A percentile compares a stretch with the other conserved stretches of the same genome.
Conservation (phyloP, 2,113 vertebrate genomes). For the Nothocercus julius region DNA sequence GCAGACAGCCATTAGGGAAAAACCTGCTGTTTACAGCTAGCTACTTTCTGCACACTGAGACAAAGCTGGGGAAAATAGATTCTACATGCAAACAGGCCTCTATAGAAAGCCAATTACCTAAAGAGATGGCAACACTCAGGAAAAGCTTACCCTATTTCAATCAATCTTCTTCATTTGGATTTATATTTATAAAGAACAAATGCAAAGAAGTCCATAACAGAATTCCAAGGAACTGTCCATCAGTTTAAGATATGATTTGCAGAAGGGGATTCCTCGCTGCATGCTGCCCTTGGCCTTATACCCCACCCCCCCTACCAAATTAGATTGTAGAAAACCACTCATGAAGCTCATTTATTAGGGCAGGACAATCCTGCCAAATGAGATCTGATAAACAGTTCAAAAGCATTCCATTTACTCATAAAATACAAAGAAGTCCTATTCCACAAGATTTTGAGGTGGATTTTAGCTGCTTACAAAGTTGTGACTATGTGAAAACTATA, state of each 20-base stretch:
- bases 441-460: background rate
- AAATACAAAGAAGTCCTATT: background rate
- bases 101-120: background rate
- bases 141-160: background rate
- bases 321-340: background rate
- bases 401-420: background rate
- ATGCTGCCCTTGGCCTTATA: background rate
- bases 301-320: background rate
- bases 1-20: background rate
- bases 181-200: background rate
- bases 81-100: rapidly evolving
- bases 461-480: background rate
- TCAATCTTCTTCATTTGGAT: background rate
- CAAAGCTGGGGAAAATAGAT: background rate
- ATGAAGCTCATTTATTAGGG: background rate
- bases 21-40: background rate
- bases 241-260: background rate
- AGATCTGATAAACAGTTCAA: background rate
- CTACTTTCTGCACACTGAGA: background rate
- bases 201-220: background rate
- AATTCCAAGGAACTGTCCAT: background rate
- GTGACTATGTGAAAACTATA: background rate
- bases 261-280: background rate
- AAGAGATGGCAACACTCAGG: rapidly evolving
- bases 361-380: background rate